Conservation (phyloP, 2,888 invertebrate genomes). For the Theretra japonica region DNA sequence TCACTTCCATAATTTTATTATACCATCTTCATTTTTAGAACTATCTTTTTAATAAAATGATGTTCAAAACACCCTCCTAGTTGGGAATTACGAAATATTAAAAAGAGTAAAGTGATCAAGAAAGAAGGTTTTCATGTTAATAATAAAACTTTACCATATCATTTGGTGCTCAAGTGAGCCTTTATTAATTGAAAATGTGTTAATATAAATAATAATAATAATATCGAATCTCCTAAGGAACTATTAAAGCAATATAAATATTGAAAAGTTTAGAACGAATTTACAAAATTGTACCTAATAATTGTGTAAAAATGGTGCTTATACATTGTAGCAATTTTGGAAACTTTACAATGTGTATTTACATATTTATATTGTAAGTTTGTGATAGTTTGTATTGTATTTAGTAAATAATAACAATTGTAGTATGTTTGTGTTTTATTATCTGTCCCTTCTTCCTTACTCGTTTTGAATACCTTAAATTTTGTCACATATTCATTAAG, state of each 20-base stretch:
- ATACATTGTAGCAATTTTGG: constrained; percentile 13
- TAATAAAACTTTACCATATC: not conserved
- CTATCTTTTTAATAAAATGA: no score
- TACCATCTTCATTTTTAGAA: not conserved
- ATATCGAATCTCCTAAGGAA: constrained; percentile 15
- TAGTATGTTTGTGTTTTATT: constrained; percentile 20
- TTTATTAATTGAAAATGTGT: not conserved
- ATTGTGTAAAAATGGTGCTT: constrained; percentile 11
- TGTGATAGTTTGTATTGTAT: constrained; percentile 17
- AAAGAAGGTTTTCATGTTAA: no score
- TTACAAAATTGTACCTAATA: constrained; percentile 23
- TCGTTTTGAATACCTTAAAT: no score
- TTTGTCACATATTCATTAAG: no score
- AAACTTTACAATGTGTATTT: constrained; percentile 13
- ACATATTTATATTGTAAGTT: constrained; percentile 23
- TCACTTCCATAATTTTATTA: not conserved
- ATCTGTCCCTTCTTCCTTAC: no score
- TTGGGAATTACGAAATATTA: no score
- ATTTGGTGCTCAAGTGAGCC: not conserved
- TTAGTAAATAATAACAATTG: constrained; percentile 9
- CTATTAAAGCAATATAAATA: constrained; percentile 2
- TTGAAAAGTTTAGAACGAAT: constrained; percentile 16
- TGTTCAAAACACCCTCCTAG: no score
- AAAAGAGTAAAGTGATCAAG: no score
- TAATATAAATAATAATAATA: not conserved